Evolutionary conservation across 2,888 invertebrate species (phyloP).

Genomic region (Penaeus monodon): DNA sequence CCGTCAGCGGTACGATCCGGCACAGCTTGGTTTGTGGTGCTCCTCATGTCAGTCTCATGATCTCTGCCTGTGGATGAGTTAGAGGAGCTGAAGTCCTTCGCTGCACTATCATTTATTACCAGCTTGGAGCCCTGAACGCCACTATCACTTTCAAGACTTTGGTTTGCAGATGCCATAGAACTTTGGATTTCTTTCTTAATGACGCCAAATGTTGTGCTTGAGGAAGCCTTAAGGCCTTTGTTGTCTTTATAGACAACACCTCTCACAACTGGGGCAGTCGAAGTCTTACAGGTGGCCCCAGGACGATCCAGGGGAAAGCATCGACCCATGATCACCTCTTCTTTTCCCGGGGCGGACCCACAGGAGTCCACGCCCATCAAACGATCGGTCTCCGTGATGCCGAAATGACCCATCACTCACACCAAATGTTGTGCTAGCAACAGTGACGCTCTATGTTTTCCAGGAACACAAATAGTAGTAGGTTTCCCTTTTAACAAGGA

Average conservation of each 20-base stretch:
- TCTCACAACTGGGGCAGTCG: slow-evolving; percentile 18
- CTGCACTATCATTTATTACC: no score
- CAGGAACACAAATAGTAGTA: no score
- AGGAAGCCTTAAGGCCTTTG: background rate
- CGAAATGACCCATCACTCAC: slow-evolving; percentile 18
- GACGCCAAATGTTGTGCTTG: background rate
- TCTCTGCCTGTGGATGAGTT: no score
- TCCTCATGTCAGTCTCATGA: no score
- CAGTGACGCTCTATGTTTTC: no score
- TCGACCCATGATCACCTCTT: slow-evolving; percentile 44
- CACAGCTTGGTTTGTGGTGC: no score
- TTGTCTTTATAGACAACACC: slow-evolving; percentile 15
- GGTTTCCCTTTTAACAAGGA: no score
- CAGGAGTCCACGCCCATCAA: background rate
- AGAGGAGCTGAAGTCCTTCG: no score
- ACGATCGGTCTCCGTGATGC: background rate
- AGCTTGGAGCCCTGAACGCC: no score
- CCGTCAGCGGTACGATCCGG: no score
- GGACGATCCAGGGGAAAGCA: slow-evolving; percentile 39
- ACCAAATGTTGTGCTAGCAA: no score
- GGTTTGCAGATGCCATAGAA: background rate
- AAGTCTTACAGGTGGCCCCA: background rate
- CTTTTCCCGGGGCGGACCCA: background rate
- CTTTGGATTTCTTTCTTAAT: slow-evolving; percentile 9
- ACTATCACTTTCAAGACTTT: background rate